Conservation (phyloP, 1,140 invertebrate genomes). For the Whitmania pigra region DNA sequence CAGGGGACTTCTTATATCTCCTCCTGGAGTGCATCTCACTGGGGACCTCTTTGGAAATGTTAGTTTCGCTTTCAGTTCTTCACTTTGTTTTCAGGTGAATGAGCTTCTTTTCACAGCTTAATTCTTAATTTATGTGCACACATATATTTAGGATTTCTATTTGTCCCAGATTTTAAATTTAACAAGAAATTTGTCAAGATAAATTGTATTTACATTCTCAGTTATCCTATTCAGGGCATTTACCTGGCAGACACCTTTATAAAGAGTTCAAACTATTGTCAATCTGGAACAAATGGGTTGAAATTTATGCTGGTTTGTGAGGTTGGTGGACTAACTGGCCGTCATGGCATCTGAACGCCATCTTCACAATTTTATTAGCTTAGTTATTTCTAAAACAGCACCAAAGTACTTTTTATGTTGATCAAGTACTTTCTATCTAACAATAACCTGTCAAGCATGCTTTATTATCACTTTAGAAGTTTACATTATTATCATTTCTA, state of each 20-base stretch:
- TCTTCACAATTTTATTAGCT: not conserved
- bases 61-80: not conserved
- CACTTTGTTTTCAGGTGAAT: not conserved
- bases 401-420: not conserved
- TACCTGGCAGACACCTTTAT: slow-evolving; percentile 42
- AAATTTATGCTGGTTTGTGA: slow-evolving; percentile 36
- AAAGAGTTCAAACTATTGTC: slow-evolving; percentile 37
- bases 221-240: slow-evolving; percentile 34
- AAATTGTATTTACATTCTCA: not conserved
- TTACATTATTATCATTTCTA: no score
- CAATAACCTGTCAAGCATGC: not conserved
- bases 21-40: slow-evolving; percentile 36
- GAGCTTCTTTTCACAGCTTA: not conserved
- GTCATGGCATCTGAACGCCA: not conserved
- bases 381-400: not conserved
- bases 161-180: not conserved
- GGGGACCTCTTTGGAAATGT: slow-evolving; percentile 38
- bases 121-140: not conserved
- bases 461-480: not conserved
- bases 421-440: not conserved
- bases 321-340: slow-evolving; percentile 26
- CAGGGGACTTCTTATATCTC: slow-evolving; percentile 38
- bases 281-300: slow-evolving; percentile 23
- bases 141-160: no score
- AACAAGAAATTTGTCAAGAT: not conserved